Conservation (phyloP, 2,888 invertebrate species). For the Hanleya hanleyi region DNA sequence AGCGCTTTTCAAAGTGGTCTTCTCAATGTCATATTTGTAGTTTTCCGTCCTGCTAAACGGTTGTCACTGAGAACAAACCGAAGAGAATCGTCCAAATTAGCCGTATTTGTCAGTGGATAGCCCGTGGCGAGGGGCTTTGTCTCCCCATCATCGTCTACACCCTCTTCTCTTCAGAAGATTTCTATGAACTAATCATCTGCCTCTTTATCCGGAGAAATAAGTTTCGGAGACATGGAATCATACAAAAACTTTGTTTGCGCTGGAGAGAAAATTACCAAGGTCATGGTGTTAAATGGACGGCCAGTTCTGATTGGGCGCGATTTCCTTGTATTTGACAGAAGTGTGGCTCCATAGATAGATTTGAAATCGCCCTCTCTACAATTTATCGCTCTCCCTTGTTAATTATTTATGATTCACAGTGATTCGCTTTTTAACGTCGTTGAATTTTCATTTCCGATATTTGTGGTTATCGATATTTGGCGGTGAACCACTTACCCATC, state of each 20-base stretch:
- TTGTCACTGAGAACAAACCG: neutral
- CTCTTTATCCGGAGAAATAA: neutral
- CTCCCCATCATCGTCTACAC: neutral
- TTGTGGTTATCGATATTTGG: too few species aligned
- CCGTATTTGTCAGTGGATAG: neutral
- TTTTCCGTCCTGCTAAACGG: neutral
- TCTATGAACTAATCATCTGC: neutral
- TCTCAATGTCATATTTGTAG: neutral
- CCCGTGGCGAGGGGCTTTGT: neutral
- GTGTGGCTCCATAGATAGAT: neutral
- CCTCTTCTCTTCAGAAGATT: neutral
- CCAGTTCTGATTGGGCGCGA: neutral
- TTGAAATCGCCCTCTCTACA: neutral
- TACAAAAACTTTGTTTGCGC: neutral
- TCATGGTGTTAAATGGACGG: neutral
- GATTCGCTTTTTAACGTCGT: neutral
- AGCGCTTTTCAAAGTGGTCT: conserved; percentile 7
- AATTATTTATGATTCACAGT: neutral
- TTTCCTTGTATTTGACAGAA: neutral
- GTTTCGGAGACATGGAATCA: neutral
- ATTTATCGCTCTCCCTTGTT: neutral
- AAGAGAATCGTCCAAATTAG: neutral
- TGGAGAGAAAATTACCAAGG: neutral
- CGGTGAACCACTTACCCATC: too few species aligned
- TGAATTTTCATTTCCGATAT: neutral